phyloP scores from a whole-genome alignment of 2,888 invertebrate genomes.

The Drosophila phalerata region DNA sequence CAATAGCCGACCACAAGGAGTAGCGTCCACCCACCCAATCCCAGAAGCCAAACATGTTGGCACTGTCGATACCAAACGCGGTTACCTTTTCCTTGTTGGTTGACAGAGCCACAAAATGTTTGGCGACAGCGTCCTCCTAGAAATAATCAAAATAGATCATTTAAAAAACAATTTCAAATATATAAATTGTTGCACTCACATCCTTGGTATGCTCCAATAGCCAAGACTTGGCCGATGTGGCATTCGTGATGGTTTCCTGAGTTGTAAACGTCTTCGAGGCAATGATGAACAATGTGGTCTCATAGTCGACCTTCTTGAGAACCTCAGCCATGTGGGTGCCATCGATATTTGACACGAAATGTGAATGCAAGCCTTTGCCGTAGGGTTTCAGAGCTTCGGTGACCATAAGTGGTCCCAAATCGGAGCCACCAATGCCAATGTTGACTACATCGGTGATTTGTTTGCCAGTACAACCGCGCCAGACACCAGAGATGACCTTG shows the following conservation, averaged over 20 bases:
- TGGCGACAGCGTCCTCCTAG: slow-evolving; percentile 93
- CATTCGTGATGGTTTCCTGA: slow-evolving; percentile 99
- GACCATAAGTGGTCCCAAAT: slow-evolving; percentile 99
- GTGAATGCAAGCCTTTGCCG: slow-evolving; percentile 92
- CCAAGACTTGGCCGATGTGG: slow-evolving; percentile 98
- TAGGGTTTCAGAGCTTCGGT: slow-evolving; percentile 98
- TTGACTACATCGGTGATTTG: slow-evolving; percentile 98
- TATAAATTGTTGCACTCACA: slow-evolving; percentile 87
- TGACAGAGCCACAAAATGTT: slow-evolving; percentile 99
- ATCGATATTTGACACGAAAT: slow-evolving; percentile 99
- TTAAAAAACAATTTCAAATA: neutral
- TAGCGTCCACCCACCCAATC: slow-evolving; percentile 99
- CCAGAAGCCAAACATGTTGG: slow-evolving; percentile 99
- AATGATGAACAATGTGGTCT: slow-evolving; percentile 98
- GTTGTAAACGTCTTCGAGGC: slow-evolving; percentile 99
- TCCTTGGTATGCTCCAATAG: slow-evolving; percentile 94
- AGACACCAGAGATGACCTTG: slow-evolving; percentile 90
- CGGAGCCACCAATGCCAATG: slow-evolving; percentile 99
- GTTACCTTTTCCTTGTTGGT: slow-evolving; percentile 98
- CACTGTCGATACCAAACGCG: slow-evolving; percentile 98
- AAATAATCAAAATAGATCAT: slow-evolving; percentile 56
- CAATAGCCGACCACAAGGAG: slow-evolving; percentile 99
- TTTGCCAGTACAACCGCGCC: slow-evolving; percentile 95
- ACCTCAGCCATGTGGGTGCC: slow-evolving; percentile 99
- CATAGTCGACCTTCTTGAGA: slow-evolving; percentile 94